Percentiles rank a stretch among this genome's conserved stretches.
Evolutionary conservation across 2,113 vertebrate genomes (phyloP).

Genomic region (Phyllopteryx taeniolatus): DNA sequence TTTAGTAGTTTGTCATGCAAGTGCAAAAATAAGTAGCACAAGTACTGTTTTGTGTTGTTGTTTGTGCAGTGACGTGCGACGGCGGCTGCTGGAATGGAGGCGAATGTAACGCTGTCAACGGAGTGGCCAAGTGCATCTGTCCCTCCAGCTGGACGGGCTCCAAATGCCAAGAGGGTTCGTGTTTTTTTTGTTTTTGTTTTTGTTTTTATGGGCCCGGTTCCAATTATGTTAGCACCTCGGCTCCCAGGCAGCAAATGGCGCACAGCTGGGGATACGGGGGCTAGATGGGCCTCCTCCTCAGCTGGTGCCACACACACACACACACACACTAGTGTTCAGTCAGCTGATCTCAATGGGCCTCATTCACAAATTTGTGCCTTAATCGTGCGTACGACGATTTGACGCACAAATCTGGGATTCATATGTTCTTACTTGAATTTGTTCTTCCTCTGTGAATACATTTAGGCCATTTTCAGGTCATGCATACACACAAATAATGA

Average conservation of each 20-base stretch:
- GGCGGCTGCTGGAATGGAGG: conserved; percentile 84
- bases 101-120: conserved; percentile 77
- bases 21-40: neutral
- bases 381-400: too few relatives aligned
- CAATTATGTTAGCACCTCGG: neutral
- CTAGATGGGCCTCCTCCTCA: too few relatives aligned
- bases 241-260: neutral
- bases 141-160: conserved; percentile 82
- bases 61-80: conserved; percentile 77
- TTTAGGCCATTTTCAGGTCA: too few relatives aligned
- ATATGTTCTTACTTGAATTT: too few relatives aligned
- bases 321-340: too few relatives aligned
- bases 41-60: neutral
- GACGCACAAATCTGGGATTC: too few relatives aligned
- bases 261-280: neutral
- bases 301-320: too few relatives aligned
- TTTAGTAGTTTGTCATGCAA: neutral
- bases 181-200: neutral
- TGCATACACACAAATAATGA: too few relatives aligned
- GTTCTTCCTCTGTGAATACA: too few relatives aligned
- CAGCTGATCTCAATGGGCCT: too few relatives aligned
- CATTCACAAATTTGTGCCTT: too few relatives aligned
- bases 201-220: neutral
- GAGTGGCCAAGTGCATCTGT: conserved; percentile 80
- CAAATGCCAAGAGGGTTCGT: conserved; percentile 82